phyloP scores from a whole-genome alignment of 2,113 vertebrate genomes.

The Oreochromis niloticus region DNA sequence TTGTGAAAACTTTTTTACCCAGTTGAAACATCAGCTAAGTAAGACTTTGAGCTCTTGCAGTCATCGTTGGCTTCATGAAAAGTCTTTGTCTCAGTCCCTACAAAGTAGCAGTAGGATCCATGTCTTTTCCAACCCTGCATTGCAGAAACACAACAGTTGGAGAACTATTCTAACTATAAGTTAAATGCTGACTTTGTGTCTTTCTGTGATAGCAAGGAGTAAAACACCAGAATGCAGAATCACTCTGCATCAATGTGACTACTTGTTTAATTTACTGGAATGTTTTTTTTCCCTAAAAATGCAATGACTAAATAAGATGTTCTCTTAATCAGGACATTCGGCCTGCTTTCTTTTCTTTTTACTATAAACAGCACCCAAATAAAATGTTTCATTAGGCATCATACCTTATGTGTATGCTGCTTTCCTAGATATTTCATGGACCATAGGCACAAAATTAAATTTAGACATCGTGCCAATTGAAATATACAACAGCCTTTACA shows the following conservation, averaged over 20 bases:
- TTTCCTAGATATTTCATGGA: not conserved
- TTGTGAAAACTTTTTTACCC: slow-evolving; percentile 67
- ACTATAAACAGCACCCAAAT: not conserved
- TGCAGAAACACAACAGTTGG: not conserved
- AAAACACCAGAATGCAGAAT: not conserved
- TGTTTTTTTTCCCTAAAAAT: not conserved
- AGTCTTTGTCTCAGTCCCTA: slow-evolving; percentile 76
- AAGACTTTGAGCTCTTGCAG: slow-evolving; percentile 74
- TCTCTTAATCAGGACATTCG: not conserved
- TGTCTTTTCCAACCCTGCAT: slow-evolving; percentile 86
- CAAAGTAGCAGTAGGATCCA: slow-evolving; percentile 84
- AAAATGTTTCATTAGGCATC: not conserved
- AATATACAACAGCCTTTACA: not conserved
- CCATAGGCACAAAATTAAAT: fast-evolving
- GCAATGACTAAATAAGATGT: not conserved
- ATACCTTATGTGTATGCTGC: not conserved
- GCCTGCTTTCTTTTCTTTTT: not conserved
- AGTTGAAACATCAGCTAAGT: slow-evolving; percentile 79
- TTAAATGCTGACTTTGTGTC: not conserved
- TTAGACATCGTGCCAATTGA: not conserved
- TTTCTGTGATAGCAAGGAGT: not conserved
- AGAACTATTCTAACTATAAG: not conserved
- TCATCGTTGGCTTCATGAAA: slow-evolving; percentile 82
- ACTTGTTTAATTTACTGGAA: not conserved
- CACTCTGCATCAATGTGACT: not conserved